A percentile compares a stretch with the other conserved stretches of the same genome.
Conservation (phyloP, 2,113 vertebrate genomes). For the Thalassarche chlororhynchos region DNA sequence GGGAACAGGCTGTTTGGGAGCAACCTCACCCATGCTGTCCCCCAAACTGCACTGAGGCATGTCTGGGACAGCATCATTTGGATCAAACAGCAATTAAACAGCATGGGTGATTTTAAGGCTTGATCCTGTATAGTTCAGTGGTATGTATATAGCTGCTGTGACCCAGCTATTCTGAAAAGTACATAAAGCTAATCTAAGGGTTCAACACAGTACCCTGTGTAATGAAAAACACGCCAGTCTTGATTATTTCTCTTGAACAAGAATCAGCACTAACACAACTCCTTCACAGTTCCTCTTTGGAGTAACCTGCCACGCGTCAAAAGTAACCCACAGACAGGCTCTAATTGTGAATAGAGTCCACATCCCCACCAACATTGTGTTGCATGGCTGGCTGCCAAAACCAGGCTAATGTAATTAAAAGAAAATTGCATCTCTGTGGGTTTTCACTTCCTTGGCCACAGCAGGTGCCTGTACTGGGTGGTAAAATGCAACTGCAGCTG, state of each 20-base stretch:
- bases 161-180: not conserved
- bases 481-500: conserved; percentile 64
- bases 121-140: not conserved
- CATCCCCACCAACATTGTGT: not conserved
- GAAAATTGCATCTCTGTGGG: conserved; percentile 65
- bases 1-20: not conserved
- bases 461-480: conserved; percentile 64
- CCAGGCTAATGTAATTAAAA: conserved; percentile 48
- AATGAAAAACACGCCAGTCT: not conserved
- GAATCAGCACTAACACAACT: not conserved
- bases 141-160: not conserved
- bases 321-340: conserved; percentile 4
- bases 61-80: not conserved
- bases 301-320: not conserved
- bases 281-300: not conserved
- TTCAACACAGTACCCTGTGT: not conserved
- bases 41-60: not conserved
- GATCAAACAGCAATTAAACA: not conserved
- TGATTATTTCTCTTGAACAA: not conserved
- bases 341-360: conserved; percentile 2
- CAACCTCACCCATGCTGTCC: not conserved
- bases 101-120: not conserved
- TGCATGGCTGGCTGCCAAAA: conserved; percentile 49
- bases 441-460: conserved; percentile 57
- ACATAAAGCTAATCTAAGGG: not conserved